Base-by-base conservation (phyloP, 2,888 invertebrate genomes). In the Sinohyriopsis cumingii region DNA sequence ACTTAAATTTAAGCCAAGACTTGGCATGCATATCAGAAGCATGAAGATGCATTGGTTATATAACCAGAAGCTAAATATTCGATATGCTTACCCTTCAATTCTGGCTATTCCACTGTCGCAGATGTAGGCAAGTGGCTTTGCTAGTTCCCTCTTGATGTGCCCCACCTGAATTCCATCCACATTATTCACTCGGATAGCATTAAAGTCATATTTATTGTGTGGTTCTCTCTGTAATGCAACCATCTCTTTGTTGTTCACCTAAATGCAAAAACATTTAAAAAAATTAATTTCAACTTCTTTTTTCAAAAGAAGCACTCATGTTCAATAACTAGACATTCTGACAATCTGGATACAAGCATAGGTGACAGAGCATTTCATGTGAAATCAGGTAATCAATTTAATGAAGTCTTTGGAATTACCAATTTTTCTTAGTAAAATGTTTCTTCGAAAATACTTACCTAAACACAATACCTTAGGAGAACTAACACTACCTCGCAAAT, bases 241-340 rank as follows among this genome's bases (percentile, higher is more conserved):
- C 83, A 83, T 81, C 64, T 83, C 83, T 64, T 74, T 76, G 24
- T 70, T 76, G 68, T 81, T 83, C 28, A 83, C 82, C 83, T 83
- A 59, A 4, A 75, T 67, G 24, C 15, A 65, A 9, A 28, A 24
- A 54, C 45, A 25, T 15, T 54, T 28, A 1, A 22, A 45, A 45
- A 45, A 45, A 45, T 45, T 45, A 45, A 45, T 3, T 28, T 24
- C 1, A 33, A 7, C 33, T 45, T 45, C 9, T 33, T 45, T 45
- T 45, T 3, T 15, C 45, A 12, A 0, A 15, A 45, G 9, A 15
- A 45, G 45, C 45, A 45, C 15, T 45, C 9, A 12, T 45, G 15
- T 45, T 45, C 45, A 45, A 45, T 62, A 28, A 62, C 28, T 18
- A 25, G 33, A 24, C 20, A 24, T 24, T 25, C 1, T 61, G 20